Conservation (phyloP, 92 coral and sea anemone species). For the Heliopora coerulea region DNA sequence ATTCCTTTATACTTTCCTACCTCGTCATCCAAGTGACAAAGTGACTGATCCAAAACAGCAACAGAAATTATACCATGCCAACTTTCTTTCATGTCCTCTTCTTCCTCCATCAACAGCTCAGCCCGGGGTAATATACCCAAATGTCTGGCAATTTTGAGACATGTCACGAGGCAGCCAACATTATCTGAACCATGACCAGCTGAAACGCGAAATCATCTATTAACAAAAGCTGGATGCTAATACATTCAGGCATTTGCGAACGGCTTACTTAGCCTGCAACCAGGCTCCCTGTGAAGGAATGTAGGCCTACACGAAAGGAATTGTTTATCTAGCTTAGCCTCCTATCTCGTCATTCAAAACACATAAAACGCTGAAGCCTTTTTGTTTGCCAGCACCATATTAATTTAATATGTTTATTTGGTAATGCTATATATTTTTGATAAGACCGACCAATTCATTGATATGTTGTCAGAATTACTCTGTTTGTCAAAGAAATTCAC, state of each 20-base stretch:
- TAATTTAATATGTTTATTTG: too few species aligned
- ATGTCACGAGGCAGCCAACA: conserved; percentile 63
- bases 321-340: too few species aligned
- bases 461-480: too few species aligned
- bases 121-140: conserved; percentile 62
- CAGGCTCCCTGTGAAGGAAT: too few species aligned
- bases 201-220: not conserved
- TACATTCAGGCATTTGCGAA: not conserved
- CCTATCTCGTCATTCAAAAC: too few species aligned
- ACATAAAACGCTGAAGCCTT: too few species aligned
- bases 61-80: conserved; percentile 87
- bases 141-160: conserved; percentile 86
- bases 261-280: not conserved
- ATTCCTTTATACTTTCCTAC: too few species aligned
- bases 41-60: conserved; percentile 60
- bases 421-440: too few species aligned
- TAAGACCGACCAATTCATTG: too few species aligned
- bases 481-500: too few species aligned
- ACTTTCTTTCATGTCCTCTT: conserved; percentile 8
- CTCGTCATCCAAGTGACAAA: conserved; percentile 84
- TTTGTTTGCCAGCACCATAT: too few species aligned
- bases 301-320: too few species aligned
- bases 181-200: conserved; percentile 1
- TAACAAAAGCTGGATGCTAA: not conserved
- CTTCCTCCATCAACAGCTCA: conserved; percentile 32